Evolutionary conservation across 1,140 invertebrate species (phyloP).

Genomic region (Carcinoscorpius rotundicauda): DNA sequence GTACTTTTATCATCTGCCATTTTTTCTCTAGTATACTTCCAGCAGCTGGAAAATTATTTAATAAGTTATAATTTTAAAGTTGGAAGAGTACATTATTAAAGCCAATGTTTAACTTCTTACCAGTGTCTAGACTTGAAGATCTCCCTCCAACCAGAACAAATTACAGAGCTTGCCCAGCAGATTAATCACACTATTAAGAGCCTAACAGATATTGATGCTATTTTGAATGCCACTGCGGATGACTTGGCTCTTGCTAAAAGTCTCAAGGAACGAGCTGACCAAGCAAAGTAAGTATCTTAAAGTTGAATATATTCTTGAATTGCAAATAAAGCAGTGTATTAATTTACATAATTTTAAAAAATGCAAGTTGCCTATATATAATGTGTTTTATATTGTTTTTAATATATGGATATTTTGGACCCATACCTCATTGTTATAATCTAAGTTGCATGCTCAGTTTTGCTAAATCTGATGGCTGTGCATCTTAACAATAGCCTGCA

Average conservation of each 20-base stretch:
- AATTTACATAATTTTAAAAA: neutral
- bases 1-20: too few species aligned
- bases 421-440: neutral
- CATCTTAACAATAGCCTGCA: too few species aligned
- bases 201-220: conserved; percentile 77
- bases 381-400: conserved; percentile 1
- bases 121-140: conserved; percentile 35
- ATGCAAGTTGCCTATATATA: neutral
- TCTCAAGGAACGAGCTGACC: conserved; percentile 60
- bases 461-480: neutral
- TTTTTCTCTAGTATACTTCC: too few species aligned
- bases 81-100: too few species aligned
- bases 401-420: neutral
- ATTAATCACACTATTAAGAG: conserved; percentile 75
- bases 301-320: conserved; percentile 1
- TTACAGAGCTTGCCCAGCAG: conserved; percentile 60
- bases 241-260: conserved; percentile 58
- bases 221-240: conserved; percentile 66
- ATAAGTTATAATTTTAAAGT: too few species aligned
- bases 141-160: conserved; percentile 67
- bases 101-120: neutral
- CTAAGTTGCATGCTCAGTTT: neutral
- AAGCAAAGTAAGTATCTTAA: conserved; percentile 48
- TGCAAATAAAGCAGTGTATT: conserved; percentile 3
- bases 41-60: too few species aligned